Conservation (phyloP, 2,113 vertebrate species). For the Cynocephalus volans region DNA sequence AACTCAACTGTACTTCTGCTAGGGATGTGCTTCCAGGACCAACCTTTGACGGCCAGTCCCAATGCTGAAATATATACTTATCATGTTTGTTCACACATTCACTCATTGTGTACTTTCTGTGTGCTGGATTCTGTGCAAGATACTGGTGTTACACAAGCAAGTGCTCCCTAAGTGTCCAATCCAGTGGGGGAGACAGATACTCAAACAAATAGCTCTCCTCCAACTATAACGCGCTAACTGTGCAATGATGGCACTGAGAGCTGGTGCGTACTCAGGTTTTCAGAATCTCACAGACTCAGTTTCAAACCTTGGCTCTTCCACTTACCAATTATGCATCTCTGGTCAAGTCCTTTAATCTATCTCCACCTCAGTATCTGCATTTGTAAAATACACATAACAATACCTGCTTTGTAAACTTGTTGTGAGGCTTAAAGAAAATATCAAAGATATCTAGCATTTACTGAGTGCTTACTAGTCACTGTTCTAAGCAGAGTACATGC, state of each 20-base stretch:
- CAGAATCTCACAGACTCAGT: neutral
- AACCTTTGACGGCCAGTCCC: neutral
- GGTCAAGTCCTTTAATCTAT: neutral
- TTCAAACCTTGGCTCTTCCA: neutral
- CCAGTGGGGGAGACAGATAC: neutral
- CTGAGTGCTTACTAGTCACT: neutral
- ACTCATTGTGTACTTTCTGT: neutral
- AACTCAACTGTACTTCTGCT: neutral
- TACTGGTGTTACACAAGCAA: neutral
- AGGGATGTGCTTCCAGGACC: neutral
- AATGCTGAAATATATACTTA: neutral
- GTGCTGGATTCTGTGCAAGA: neutral
- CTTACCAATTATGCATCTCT: neutral
- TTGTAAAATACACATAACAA: neutral
- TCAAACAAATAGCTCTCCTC: neutral
- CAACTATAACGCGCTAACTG: neutral
- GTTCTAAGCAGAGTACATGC: neutral
- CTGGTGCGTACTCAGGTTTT: neutral
- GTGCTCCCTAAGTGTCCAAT: neutral
- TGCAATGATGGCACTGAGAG: accelerated
- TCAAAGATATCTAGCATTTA: neutral
- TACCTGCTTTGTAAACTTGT: neutral
- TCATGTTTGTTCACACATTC: neutral
- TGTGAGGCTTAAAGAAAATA: neutral
- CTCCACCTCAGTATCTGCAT: neutral